These are phyloP conservation scores for Macrosiphum euphorbiae DNA, from an alignment of 2,888 invertebrate genomes.

Conservation along the genomic window DNA sequence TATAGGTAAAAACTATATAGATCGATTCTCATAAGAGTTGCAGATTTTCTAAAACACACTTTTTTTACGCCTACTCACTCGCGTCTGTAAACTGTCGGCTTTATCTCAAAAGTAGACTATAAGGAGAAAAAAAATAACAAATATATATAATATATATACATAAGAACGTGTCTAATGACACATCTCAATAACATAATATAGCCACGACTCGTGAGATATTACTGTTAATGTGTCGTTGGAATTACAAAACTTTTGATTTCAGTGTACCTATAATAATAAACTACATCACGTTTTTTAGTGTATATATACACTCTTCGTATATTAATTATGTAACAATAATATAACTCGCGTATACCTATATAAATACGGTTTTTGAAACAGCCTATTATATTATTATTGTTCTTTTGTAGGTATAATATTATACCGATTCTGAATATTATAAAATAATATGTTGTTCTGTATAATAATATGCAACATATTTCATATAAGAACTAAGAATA, in stretches of 20 bases:
- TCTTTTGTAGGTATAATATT: not conserved
- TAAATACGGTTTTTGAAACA: not conserved
- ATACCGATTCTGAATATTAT: not conserved
- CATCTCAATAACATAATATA: slow-evolving; percentile 38
- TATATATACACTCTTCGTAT: not conserved
- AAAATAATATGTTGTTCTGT: not conserved
- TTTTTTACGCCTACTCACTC: slow-evolving; percentile 48
- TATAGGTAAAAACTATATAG: slow-evolving; percentile 60
- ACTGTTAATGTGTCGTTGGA: not conserved
- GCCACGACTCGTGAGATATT: not conserved
- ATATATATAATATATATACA: slow-evolving; percentile 5
- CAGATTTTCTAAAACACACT: slow-evolving; percentile 28
- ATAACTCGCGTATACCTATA: no score
- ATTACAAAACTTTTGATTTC: slow-evolving; percentile 52
- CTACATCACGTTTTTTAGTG: slow-evolving; percentile 1
- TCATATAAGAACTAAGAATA: not conserved
- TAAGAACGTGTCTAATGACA: slow-evolving; percentile 32
- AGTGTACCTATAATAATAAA: not conserved
- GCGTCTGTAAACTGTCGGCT: slow-evolving; percentile 30
- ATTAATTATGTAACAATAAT: not conserved
- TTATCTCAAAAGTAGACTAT: slow-evolving; percentile 23
- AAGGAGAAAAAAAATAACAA: slow-evolving; percentile 22
- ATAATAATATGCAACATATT: not conserved
- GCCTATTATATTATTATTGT: not conserved
- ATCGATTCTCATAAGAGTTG: slow-evolving; percentile 63